These are phyloP conservation scores for Seriola quinqueradiata DNA, from an alignment of 2,113 vertebrate species.

Conservation along the genomic window DNA sequence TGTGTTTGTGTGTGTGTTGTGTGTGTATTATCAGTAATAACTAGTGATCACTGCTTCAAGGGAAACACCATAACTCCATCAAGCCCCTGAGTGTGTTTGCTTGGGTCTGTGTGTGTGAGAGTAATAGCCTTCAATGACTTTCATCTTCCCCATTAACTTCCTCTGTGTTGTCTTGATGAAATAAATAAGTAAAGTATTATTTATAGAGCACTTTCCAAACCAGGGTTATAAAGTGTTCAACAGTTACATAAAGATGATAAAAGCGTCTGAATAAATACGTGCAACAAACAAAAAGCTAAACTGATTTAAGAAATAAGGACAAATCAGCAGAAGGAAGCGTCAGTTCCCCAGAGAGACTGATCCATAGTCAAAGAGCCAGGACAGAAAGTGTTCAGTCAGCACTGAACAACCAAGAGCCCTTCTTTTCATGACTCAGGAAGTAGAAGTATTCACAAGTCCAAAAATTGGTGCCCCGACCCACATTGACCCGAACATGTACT, in stretches of 20 bases:
- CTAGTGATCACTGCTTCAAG: not conserved
- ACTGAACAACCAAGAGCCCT: no score
- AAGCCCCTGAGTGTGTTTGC: not conserved
- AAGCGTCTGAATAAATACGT: no score
- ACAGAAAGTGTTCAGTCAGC: no score
- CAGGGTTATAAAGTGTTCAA: not conserved
- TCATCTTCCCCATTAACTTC: not conserved
- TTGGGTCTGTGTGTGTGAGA: not conserved
- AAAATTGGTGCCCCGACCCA: no score
- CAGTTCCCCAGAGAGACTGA: no score
- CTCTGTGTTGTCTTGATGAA: not conserved
- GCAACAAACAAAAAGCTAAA: not conserved
- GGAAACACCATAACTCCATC: slow-evolving; percentile 1
- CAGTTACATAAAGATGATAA: not conserved
- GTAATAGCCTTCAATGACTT: not conserved
- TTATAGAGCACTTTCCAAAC: not conserved
- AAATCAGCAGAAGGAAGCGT: no score
- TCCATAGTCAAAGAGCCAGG: no score
- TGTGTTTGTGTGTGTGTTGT: slow-evolving; percentile 20
- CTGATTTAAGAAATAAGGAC: no score
- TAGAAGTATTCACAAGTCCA: no score
- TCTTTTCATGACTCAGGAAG: no score
- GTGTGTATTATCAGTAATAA: slow-evolving; percentile 8
- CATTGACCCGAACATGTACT: no score
- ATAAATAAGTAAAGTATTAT: not conserved